Percentiles rank a stretch among this genome's conserved stretches.
Evolutionary conservation across 1,140 invertebrate species (phyloP).

Genomic region (Theocolax elegans): DNA sequence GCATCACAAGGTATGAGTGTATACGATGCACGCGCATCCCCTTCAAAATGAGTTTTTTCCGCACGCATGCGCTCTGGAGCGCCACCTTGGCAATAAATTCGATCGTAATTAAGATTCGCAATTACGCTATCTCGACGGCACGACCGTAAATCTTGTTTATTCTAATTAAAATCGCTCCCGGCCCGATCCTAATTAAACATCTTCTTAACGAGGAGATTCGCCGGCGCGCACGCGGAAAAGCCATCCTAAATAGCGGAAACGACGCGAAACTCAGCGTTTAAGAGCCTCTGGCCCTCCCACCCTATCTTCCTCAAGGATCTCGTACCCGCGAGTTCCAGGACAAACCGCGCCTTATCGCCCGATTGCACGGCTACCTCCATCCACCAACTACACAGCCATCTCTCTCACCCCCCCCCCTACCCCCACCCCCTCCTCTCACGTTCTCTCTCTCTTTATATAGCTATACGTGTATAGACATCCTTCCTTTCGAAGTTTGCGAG

Average conservation of each 20-base stretch:
- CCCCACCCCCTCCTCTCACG: not conserved
- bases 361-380: constrained; percentile 13
- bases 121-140: constrained; percentile 35
- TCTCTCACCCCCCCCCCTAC: not conserved
- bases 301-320: constrained; percentile 12
- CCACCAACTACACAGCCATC: not conserved
- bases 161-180: constrained; percentile 41
- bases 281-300: not conserved
- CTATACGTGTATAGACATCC: too few relatives aligned
- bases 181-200: constrained; percentile 40
- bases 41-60: not conserved
- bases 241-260: constrained; percentile 35
- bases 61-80: constrained; percentile 8
- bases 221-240: not conserved
- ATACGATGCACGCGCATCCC: not conserved
- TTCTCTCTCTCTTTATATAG: too few relatives aligned
- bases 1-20: too few relatives aligned
- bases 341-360: constrained; percentile 33
- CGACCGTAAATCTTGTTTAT: constrained; percentile 34
- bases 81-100: constrained; percentile 27
- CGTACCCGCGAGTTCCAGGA: constrained; percentile 4
- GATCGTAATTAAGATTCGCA: constrained; percentile 37
- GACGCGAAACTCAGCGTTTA: constrained; percentile 23
- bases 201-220: constrained; percentile 31
- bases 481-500: constrained; percentile 22